These are phyloP conservation scores for Aphidoletes aphidimyza DNA, from an alignment of 2,888 invertebrate species.

Conservation along the genomic window DNA sequence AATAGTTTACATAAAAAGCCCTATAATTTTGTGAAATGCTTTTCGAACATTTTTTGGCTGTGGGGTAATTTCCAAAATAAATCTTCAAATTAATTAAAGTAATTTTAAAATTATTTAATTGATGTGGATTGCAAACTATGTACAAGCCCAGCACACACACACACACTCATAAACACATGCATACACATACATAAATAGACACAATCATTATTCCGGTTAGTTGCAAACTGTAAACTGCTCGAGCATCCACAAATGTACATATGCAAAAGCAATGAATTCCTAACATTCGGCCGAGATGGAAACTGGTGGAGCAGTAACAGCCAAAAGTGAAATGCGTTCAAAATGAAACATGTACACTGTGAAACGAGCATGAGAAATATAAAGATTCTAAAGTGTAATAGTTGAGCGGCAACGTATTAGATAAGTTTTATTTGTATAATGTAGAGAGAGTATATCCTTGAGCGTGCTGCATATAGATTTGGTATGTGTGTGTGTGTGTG, in stretches of 20 bases:
- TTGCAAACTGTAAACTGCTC: too few species aligned
- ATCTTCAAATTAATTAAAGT: conserved; percentile 31
- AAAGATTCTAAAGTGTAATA: not conserved
- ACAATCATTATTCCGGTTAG: too few species aligned
- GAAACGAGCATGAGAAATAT: too few species aligned
- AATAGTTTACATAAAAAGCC: not conserved
- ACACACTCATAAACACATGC: too few species aligned
- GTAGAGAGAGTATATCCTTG: too few species aligned
- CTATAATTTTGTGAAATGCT: not conserved
- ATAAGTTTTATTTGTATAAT: conserved; percentile 20
- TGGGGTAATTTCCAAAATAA: not conserved
- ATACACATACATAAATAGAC: too few species aligned
- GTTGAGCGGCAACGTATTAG: conserved; percentile 14
- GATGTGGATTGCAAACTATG: not conserved
- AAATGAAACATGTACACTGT: not conserved
- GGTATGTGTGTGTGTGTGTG: too few species aligned
- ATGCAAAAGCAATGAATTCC: too few species aligned
- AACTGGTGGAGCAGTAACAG: too few species aligned
- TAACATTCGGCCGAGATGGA: too few species aligned
- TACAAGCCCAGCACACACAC: too few species aligned
- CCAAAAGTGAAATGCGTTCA: not conserved
- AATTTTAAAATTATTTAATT: conserved; percentile 23
- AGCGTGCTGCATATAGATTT: not conserved
- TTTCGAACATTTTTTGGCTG: not conserved
- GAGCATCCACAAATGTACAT: too few species aligned